These are phyloP conservation scores for Rostratula benghalensis DNA, from an alignment of 2,113 vertebrate species.

Conservation along the genomic window DNA sequence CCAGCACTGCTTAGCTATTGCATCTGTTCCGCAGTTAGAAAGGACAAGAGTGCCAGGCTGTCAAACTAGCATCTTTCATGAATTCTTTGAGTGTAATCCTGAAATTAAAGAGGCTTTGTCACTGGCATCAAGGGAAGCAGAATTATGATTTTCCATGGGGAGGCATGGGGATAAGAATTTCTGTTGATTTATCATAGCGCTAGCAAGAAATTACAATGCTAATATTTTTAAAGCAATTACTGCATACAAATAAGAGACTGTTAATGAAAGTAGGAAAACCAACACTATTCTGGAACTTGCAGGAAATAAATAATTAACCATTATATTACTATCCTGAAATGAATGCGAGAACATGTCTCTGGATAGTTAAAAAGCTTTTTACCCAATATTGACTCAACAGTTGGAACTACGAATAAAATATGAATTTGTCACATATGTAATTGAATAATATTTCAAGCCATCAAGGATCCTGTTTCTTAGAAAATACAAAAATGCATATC, in stretches of 20 bases:
- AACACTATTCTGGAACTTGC: conserved; percentile 40
- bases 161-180: background rate
- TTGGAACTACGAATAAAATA: background rate
- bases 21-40: background rate
- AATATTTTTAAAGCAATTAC: conserved; percentile 62
- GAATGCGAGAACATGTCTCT: conserved; percentile 45
- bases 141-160: background rate
- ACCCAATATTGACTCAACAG: conserved; percentile 1
- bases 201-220: conserved; percentile 35
- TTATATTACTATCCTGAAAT: conserved; percentile 62
- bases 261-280: conserved; percentile 60
- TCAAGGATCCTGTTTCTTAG: conserved; percentile 25
- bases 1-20: background rate
- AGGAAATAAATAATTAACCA: conserved; percentile 73
- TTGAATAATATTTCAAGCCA: conserved; percentile 48
- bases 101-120: conserved; percentile 26
- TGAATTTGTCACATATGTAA: background rate
- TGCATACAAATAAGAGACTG: conserved; percentile 56
- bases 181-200: conserved; percentile 18
- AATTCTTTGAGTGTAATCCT: background rate
- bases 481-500: background rate
- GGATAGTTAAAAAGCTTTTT: conserved; percentile 37
- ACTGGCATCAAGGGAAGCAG: background rate
- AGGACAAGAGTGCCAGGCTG: background rate
- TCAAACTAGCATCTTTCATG: background rate